phyloP scores from a whole-genome alignment of 2,888 invertebrate species.

The Xiphydria camelus region DNA sequence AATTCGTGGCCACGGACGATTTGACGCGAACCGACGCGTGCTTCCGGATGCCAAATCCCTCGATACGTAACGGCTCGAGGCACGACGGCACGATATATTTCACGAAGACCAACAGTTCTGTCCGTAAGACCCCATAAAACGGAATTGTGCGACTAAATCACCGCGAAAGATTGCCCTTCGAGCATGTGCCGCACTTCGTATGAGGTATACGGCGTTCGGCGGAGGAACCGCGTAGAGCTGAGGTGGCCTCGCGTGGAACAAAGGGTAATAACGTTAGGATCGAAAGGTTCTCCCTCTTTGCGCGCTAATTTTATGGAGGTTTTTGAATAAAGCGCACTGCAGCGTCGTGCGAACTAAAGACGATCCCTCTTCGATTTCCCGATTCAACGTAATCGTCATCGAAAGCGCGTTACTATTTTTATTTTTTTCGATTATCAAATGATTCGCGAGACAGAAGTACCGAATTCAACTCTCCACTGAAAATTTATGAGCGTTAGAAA shows the following conservation, averaged over 20 bases:
- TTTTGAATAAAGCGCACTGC: too few relatives aligned
- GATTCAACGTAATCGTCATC: too few relatives aligned
- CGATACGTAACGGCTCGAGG: neutral
- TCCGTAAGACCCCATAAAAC: constrained; percentile 31
- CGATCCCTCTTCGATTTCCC: too few relatives aligned
- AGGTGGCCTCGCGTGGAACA: constrained; percentile 22
- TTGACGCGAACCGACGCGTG: constrained; percentile 45
- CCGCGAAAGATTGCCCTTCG: constrained; percentile 27
- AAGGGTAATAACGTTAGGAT: constrained; percentile 29
- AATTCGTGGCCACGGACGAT: constrained; percentile 46
- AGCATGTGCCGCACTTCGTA: constrained; percentile 9
- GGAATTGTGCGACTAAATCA: constrained; percentile 42
- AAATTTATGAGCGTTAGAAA: too few relatives aligned
- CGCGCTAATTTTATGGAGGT: too few relatives aligned
- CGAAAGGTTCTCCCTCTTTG: too few relatives aligned
- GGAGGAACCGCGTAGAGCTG: constrained; percentile 22
- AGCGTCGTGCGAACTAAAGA: too few relatives aligned
- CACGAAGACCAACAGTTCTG: neutral
- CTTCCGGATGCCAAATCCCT: constrained; percentile 36
- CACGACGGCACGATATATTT: neutral
- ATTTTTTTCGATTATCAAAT: too few relatives aligned
- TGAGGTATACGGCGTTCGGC: constrained; percentile 12
- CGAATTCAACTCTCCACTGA: too few relatives aligned
- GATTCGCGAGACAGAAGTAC: too few relatives aligned
- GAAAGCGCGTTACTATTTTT: too few relatives aligned